Evolutionary conservation across 2,113 vertebrate species (phyloP), one percentile per base, ranked within the genome.

Genomic region (Empidonax alnorum): DNA sequence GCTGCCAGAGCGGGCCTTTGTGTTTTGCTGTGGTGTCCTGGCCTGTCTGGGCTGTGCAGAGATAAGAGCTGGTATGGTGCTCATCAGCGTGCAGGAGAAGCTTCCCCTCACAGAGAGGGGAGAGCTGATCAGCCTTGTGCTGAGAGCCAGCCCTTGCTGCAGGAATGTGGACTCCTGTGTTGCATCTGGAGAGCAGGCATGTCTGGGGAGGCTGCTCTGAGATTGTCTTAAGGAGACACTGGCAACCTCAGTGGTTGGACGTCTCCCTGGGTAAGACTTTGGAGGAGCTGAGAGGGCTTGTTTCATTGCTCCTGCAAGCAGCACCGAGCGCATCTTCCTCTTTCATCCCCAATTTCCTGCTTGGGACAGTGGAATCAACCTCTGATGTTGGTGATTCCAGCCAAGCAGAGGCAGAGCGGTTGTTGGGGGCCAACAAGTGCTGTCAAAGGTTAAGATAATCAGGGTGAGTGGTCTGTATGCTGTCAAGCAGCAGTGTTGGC

Each of bases 401-500:
- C 18, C 17, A 39, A 37, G 42, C 27, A 25, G 66, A 37, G 33
- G 44, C 28, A 59, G 69, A 55, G 33, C 27, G 31, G n/a, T n/a
- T 58, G 24, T 1, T 68, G 31, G 28, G 33, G 30, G 15, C 30
- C 53, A 68, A 0, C 12, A 24, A 17, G 27, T 2, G 1, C 10
- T 25, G 21, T 41, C 12, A 39, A n/a, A 61, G 63, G n/a, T 21
- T 59, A 24, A 85, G 52, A 17, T 55, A 41, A 14, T 59, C 28
- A 16, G 41, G 8, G n/a, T n/a, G 75, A 33, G 9, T 9, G 41
- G 14, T 35, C 31, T 52, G 1, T 21, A 1, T 5, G 30, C 31
- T 31, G 30, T 14, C 0, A 1, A 52, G 31, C 59, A 52, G 42
- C 16, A 31, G 0, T 5, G 13, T 46, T 68, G 77, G 50, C 66